Conservation (phyloP, 1,140 invertebrate species). For the Psix sp. region DNA sequence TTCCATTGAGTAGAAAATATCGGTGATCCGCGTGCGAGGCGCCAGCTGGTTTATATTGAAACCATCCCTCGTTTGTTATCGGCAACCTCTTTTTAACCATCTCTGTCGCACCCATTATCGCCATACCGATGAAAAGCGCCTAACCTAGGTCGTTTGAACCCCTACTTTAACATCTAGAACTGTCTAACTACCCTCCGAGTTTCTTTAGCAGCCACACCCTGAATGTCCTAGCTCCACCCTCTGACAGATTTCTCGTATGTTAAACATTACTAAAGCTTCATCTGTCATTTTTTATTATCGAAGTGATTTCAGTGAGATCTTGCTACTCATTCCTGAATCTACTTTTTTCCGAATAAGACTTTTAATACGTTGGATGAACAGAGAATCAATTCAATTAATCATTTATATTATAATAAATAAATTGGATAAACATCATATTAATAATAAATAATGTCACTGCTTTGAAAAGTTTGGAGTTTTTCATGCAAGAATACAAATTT, state of each 20-base stretch:
- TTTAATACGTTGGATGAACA: too few species aligned
- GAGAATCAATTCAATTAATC: too few species aligned
- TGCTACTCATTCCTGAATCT: too few species aligned
- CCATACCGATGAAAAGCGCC: conserved; percentile 35
- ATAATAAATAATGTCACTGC: too few species aligned
- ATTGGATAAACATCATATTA: too few species aligned
- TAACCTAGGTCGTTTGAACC: conserved; percentile 53
- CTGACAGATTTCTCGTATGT: conserved; percentile 48
- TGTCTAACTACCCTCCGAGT: conserved; percentile 49
- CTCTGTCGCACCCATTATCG: conserved; percentile 17
- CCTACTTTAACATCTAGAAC: conserved; percentile 39
- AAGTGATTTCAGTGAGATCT: conserved; percentile 36
- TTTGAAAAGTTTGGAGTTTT: too few species aligned
- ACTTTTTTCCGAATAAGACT: too few species aligned
- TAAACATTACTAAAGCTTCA: conserved; percentile 38
- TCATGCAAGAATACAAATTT: too few species aligned
- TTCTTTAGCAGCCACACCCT: conserved; percentile 56
- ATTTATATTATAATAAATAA: too few species aligned
- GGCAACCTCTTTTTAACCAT: conserved; percentile 38
- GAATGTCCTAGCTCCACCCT: conserved; percentile 50
- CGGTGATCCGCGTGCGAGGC: conserved; percentile 62
- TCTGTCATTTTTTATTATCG: conserved; percentile 42
- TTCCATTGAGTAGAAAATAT: conserved; percentile 39
- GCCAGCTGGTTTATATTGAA: conserved; percentile 71
- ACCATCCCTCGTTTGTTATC: conserved; percentile 58